A percentile compares a stretch with the other conserved stretches of the same genome.
Conservation (phyloP, 53 echinoderm and acorn worm genomes). For the Actinopyga echinites region DNA sequence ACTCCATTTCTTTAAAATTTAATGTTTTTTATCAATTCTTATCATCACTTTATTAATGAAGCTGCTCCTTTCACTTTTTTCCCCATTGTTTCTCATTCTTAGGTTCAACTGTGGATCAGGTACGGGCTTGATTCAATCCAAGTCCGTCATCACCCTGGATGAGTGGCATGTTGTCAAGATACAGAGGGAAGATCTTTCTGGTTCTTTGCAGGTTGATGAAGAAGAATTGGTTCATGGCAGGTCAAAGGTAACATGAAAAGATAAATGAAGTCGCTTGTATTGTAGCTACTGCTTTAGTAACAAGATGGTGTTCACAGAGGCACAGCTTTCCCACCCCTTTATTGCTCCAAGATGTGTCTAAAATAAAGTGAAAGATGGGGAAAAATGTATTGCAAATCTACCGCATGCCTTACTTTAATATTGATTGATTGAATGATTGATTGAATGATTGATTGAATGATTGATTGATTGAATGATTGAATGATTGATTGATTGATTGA, state of each 20-base stretch:
- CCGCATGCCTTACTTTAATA: too few relatives aligned
- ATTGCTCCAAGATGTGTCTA: too few relatives aligned
- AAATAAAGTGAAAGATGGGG: too few relatives aligned
- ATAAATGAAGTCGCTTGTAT: not conserved
- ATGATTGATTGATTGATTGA: too few relatives aligned
- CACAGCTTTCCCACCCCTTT: too few relatives aligned
- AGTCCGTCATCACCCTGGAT: constrained; percentile 49
- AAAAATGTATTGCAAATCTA: too few relatives aligned
- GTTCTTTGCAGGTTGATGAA: constrained; percentile 79
- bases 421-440: too few relatives aligned
- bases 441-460: too few relatives aligned
- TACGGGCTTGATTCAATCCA: constrained; percentile 67
- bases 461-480: too few relatives aligned
- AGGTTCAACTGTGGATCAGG: constrained; percentile 84
- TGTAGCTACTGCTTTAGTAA: not conserved
- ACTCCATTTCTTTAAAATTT: not conserved
- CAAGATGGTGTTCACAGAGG: not conserved
- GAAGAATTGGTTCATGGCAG: constrained; percentile 61
- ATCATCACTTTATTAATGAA: not conserved
- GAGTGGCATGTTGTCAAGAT: constrained; percentile 84
- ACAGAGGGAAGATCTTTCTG: constrained; percentile 64
- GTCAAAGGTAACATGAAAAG: constrained; percentile 64
- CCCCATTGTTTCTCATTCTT: not conserved
- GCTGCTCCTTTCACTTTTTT: not conserved
- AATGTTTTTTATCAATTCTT: not conserved